Percentiles rank a stretch among this genome's conserved stretches.
These are phyloP conservation scores for Platyura marginata DNA, from an alignment of 1,140 invertebrate species.

Conservation along the genomic window DNA sequence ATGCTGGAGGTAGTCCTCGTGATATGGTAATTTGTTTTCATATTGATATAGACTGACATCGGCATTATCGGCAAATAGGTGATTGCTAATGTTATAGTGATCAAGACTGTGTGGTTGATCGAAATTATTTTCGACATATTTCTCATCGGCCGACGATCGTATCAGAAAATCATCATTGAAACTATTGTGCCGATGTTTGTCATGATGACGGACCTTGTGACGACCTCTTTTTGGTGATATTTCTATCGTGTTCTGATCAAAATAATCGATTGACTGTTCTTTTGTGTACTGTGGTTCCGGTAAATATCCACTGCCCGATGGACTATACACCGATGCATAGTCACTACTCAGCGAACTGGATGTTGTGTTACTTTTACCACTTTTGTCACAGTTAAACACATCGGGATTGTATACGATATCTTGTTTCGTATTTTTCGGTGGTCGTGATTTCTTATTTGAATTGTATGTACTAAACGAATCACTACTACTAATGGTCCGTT, in stretches of 20 bases:
- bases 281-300: neutral
- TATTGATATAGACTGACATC: neutral
- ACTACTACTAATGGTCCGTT: constrained; percentile 17
- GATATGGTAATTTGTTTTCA: constrained; percentile 1
- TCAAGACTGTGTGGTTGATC: neutral
- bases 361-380: constrained; percentile 4
- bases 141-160: neutral
- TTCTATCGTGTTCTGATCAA: neutral
- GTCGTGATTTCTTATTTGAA: neutral
- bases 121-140: neutral
- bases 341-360: constrained; percentile 11
- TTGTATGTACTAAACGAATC: neutral
- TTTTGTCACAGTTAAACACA: neutral
- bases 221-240: neutral
- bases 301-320: constrained; percentile 6
- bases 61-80: neutral
- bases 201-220: no score
- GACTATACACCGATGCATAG: constrained; percentile 23
- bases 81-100: neutral
- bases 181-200: neutral
- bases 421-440: neutral
- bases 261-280: neutral
- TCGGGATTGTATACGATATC: neutral
- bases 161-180: neutral
- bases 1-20: constrained; percentile 1